These are phyloP conservation scores for Typhlichthys eigenmanni DNA, from an alignment of 2,797 vertebrate genomes.

Conservation along the genomic window DNA sequence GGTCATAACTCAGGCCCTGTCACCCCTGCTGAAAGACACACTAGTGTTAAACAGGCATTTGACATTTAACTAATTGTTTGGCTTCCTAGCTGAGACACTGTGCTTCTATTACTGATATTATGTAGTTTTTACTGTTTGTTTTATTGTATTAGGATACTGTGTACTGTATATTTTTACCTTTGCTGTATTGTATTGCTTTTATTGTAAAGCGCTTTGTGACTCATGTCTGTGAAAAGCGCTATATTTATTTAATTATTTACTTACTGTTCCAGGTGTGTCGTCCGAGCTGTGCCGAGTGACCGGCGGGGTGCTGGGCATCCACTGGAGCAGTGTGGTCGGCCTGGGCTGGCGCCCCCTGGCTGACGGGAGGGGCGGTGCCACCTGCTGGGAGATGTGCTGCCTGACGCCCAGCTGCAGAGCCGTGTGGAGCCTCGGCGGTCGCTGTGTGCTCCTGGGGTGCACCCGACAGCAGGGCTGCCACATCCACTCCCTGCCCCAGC, in stretches of 20 bases:
- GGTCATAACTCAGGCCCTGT: no score
- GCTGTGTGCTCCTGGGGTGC: slow-evolving; percentile 88
- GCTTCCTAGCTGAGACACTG: no score
- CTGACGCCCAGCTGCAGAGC: slow-evolving; percentile 80
- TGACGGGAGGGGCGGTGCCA: slow-evolving; percentile 57
- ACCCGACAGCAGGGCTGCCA: slow-evolving; percentile 65
- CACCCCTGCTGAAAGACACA: no score
- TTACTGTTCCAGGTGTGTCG: slow-evolving; percentile 53
- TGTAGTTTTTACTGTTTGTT: no score
- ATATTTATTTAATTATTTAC: no score
- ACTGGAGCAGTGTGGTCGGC: slow-evolving; percentile 71
- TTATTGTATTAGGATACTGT: no score
- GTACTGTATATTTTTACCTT: neutral
- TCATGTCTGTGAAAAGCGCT: no score
- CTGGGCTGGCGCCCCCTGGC: slow-evolving; percentile 77
- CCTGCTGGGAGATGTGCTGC: slow-evolving; percentile 86
- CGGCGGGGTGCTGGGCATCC: slow-evolving; percentile 76
- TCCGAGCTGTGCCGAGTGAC: slow-evolving; percentile 73
- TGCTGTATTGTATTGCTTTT: neutral
- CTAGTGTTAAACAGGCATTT: no score
- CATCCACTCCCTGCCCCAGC: slow-evolving; percentile 70
- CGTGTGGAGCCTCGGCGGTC: slow-evolving; percentile 88
- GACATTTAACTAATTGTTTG: no score
- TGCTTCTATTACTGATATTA: no score
- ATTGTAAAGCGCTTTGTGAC: neutral